phyloP scores from a whole-genome alignment of 1,140 invertebrate species.

The Plectrocnemia conspersa region DNA sequence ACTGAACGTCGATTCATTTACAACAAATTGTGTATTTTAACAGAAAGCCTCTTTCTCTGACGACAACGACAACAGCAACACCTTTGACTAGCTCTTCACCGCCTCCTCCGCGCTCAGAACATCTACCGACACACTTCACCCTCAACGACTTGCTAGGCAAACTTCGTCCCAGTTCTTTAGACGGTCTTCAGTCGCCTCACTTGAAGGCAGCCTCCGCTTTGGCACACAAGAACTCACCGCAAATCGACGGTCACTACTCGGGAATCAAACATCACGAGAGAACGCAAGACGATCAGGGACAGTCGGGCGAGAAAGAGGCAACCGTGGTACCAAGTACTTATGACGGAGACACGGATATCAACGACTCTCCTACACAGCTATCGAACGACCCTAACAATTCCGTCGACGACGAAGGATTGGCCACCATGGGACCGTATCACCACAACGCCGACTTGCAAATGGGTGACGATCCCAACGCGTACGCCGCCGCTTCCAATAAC shows the following conservation, averaged over 20 bases:
- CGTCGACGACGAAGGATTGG: slow-evolving; percentile 39
- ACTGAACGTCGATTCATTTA: slow-evolving; percentile 7
- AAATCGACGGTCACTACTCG: slow-evolving; percentile 50
- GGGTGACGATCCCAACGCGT: slow-evolving; percentile 51
- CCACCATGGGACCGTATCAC: slow-evolving; percentile 52
- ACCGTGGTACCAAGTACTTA: slow-evolving; percentile 37
- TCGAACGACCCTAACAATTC: slow-evolving; percentile 37
- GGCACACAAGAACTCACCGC: slow-evolving; percentile 43
- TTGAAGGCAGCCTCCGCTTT: slow-evolving; percentile 43
- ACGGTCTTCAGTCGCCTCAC: slow-evolving; percentile 49
- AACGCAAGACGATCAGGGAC: slow-evolving; percentile 43
- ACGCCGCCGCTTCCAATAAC: slow-evolving; percentile 38
- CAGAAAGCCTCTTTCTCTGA: slow-evolving; percentile 52
- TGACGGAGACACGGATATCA: slow-evolving; percentile 44
- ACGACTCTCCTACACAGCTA: slow-evolving; percentile 37
- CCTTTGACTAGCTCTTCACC: slow-evolving; percentile 50
- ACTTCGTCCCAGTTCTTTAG: slow-evolving; percentile 48
- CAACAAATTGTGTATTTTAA: slow-evolving; percentile 12
- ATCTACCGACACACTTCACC: slow-evolving; percentile 50
- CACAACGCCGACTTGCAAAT: slow-evolving; percentile 49
- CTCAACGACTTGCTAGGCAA: slow-evolving; percentile 50
- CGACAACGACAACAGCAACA: slow-evolving; percentile 51
- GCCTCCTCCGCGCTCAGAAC: slow-evolving; percentile 48
- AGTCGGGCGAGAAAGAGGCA: slow-evolving; percentile 32
- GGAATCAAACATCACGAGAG: slow-evolving; percentile 45